These are phyloP conservation scores for Rhagoletis pomonella DNA, from an alignment of 1,140 invertebrate genomes.

Conservation along the genomic window DNA sequence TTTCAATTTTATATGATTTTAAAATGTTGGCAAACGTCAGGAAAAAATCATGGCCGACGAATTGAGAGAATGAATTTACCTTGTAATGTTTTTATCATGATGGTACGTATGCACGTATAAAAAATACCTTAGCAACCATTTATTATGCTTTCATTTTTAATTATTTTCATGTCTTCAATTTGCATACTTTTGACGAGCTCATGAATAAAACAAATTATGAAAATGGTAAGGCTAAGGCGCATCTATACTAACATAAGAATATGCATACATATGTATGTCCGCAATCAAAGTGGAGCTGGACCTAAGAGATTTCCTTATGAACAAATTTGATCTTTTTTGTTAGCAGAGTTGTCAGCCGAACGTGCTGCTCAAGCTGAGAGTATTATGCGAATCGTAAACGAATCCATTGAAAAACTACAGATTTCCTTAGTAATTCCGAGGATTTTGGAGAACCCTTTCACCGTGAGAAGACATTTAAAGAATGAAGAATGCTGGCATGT, in stretches of 20 bases:
- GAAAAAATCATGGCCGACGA: too few species aligned
- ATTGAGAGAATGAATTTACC: too few species aligned
- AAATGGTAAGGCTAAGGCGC: not conserved
- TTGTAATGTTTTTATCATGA: too few species aligned
- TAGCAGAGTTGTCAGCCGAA: conserved; percentile 53
- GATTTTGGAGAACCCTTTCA: conserved; percentile 52
- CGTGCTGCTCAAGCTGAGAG: conserved; percentile 49
- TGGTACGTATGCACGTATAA: not conserved
- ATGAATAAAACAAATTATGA: conserved; percentile 9
- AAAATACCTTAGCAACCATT: conserved; percentile 33
- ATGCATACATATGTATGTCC: too few species aligned
- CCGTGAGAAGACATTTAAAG: conserved; percentile 36
- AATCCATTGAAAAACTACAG: conserved; percentile 55
- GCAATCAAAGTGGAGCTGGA: too few species aligned
- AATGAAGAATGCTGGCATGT: conserved; percentile 44
- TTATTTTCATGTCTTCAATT: not conserved
- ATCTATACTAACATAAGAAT: not conserved
- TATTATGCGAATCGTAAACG: conserved; percentile 53
- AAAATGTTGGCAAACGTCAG: too few species aligned
- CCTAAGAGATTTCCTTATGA: not conserved
- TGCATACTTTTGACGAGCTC: not conserved
- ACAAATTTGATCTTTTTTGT: not conserved
- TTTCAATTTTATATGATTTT: too few species aligned
- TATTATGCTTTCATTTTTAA: conserved; percentile 1
- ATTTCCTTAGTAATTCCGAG: conserved; percentile 54